Evolutionary conservation across 23 tunicate genomes (phyloP), one percentile per base, ranked within the genome.

Genomic region (Botrylloides violaceus): DNA sequence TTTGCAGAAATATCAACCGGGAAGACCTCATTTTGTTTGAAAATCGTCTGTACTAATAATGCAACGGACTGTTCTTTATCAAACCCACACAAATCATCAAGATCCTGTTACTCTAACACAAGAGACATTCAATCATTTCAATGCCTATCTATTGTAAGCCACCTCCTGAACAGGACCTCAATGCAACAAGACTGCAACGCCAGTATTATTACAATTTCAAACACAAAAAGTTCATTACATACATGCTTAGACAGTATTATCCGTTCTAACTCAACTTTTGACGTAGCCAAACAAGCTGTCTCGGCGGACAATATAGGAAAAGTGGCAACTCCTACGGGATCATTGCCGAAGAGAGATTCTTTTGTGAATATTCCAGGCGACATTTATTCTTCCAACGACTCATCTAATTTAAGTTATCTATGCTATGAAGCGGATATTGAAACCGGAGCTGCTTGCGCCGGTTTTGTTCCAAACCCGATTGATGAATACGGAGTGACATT

Each of bases 401-500:
- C 53, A 43, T 43, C 15, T 9, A 9, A 43, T 15, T 7, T 7
- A 9, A 15, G 53, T 7, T 7, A 7, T 7, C 53, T 43, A 15
- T 43, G 53, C 53, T 43, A 43, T 43, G 12, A 15, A 43, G 15
- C 9, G 53, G 15, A 43, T 43, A 43, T 7, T 15, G 15, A 43
- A 9, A 43, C 53, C 53, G 53, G 12, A 15, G 9, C 53, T 24
- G 4, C 38, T 7, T 72, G 38, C 34, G 28, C 23, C 34, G 66
- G 56, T 25, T 3, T 55, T 23, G 29, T 29, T 20, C 76, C 36
- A 71, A 34, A 24, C 24, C 56, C 57, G 23, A 48, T 58, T 4
- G 70, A 63, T 4, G 35, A 26, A 63, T 81, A 81, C 33, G 87
- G 80, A 2, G 26, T 28, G 1, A 81, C 87, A 4, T 81, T 81